Base-by-base conservation (phyloP, 1,140 invertebrate species). In the Anthonomus grandis region DNA sequence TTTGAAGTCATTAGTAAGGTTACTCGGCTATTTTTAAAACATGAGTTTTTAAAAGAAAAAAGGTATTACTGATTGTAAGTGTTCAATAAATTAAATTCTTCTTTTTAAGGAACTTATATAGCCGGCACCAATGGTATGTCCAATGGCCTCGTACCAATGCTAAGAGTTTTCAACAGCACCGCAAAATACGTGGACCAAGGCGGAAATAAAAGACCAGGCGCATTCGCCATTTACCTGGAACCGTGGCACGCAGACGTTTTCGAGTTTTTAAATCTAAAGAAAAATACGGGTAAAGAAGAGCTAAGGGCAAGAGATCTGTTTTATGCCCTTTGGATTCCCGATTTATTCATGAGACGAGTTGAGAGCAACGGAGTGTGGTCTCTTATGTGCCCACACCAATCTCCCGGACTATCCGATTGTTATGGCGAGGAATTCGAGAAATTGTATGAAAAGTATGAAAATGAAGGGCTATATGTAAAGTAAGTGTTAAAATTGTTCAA, bases 181-280 rank as follows among this genome's bases (percentile, higher is more conserved):
- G 95, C 95, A 0, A 79, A 92, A 62, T 98, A 98, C 78, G 95
- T 99, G 0, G 94, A 98, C 76, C 97, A 99, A 78, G 95, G 96
- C 23, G 96, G 95, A 19, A 98, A 97, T 68, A 98, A 98, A 76
- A 78, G 95, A 61, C 95, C 96, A n/a, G 95, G 96, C 24, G 95
- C 96, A n/a, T 97, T 98, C 81, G 95, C 97, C 12, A 88, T 99
- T 55, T 99, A 99, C 70, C 69, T 99, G 17, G 97, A 99, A 74
- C 97, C 97, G 2, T 99, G 97, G 97, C 97, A 99, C 78, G 86
- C 94, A 0, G 96, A 99, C 75, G 82, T 99, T 44, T 96, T 97
- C 74, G 93, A 96, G 53, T 98, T 65, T 49, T 56, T 68, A 21
- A 64, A 64, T 59, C 38, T 68, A 15, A 63, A 58, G 38, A 65